Evolutionary conservation across 2,113 vertebrate genomes (phyloP).

Genomic region (Oreochromis tanganicae): DNA sequence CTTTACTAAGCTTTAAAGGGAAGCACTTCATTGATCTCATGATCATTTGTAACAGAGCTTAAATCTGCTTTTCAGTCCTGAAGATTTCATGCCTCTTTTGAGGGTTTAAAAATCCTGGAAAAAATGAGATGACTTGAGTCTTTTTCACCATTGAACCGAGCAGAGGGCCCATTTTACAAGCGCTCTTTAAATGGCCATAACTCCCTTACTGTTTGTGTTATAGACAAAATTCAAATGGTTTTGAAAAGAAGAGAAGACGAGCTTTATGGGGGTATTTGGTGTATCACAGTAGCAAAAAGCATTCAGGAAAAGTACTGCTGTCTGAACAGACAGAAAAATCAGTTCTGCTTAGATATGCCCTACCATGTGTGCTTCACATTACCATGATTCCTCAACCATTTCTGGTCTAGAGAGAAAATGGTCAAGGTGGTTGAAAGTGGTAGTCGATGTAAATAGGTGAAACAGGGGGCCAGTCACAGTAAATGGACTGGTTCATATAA

Average conservation of each 20-base stretch:
- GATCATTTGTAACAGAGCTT: neutral
- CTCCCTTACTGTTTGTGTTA: neutral
- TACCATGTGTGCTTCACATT: neutral
- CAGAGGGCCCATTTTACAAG: neutral
- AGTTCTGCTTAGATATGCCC: neutral
- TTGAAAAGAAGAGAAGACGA: neutral
- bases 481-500: neutral
- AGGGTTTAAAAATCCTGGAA: neutral
- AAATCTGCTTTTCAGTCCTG: neutral
- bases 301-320: neutral
- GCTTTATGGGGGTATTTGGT: neutral
- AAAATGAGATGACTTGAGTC: neutral
- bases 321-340: neutral
- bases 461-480: neutral
- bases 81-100: neutral
- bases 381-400: neutral
- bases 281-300: neutral
- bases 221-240: fast-evolving
- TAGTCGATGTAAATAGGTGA: neutral
- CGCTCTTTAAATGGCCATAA: neutral
- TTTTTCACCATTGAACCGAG: fast-evolving
- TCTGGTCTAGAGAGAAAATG: neutral
- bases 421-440: neutral
- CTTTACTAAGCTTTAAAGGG: neutral
- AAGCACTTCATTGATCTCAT: neutral